phyloP scores from a whole-genome alignment of 2,113 vertebrate species.

The Leucoraja erinaceus region DNA sequence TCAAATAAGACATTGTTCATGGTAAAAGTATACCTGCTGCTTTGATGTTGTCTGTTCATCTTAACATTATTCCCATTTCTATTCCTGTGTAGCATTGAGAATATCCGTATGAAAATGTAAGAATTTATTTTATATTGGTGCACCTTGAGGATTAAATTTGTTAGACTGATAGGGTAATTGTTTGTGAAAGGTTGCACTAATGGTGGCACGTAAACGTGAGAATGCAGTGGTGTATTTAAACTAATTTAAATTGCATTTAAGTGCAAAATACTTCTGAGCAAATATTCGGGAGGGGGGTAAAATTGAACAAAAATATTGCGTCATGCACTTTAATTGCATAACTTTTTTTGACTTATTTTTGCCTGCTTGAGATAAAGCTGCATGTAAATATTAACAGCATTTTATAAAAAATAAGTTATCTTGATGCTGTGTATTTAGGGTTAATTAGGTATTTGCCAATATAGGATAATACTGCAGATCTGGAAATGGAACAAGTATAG shows the following conservation, averaged over 20 bases:
- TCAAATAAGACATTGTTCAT: neutral
- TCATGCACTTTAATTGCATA: neutral
- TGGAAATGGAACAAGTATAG: neutral
- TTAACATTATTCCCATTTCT: slow-evolving; percentile 56
- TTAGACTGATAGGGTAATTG: neutral
- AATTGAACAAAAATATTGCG: neutral
- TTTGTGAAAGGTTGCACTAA: neutral
- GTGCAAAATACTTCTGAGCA: neutral
- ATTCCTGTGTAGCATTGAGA: slow-evolving; percentile 74
- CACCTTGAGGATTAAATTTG: slow-evolving; percentile 14
- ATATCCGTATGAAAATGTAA: slow-evolving; percentile 82
- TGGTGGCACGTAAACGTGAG: neutral
- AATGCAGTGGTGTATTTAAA: neutral
- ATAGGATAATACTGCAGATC: neutral
- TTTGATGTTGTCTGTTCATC: slow-evolving; percentile 41
- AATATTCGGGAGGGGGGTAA: neutral
- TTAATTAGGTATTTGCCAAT: neutral
- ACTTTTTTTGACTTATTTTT: neutral
- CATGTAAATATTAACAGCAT: neutral
- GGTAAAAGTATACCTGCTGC: neutral
- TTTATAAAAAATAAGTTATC: neutral
- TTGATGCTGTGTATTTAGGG: neutral
- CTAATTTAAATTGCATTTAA: neutral
- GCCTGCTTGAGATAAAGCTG: slow-evolving; percentile 1
- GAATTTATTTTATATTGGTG: slow-evolving; percentile 50